Conservation (phyloP, 2,888 invertebrate species). For the Apotomis betuletana region DNA sequence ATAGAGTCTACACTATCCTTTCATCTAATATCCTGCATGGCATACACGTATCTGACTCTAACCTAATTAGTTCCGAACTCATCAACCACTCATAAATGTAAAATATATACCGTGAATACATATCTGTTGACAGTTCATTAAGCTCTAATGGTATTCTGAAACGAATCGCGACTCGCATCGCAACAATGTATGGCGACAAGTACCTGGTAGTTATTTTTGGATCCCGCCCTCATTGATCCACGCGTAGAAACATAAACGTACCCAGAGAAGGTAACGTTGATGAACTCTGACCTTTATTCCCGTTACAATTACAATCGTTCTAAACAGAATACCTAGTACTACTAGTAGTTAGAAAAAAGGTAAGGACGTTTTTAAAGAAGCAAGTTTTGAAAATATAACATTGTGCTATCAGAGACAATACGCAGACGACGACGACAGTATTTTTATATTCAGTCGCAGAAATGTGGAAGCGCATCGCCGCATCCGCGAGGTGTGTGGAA, state of each 20-base stretch:
- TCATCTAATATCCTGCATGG: not conserved
- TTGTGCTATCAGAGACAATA: not conserved
- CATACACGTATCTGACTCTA: constrained; percentile 1
- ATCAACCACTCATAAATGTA: constrained; percentile 3
- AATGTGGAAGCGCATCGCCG: constrained; percentile 29
- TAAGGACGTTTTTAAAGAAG: too few relatives aligned
- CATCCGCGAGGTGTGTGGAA: constrained; percentile 48
- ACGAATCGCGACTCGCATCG: constrained; percentile 31
- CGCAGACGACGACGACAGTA: constrained; percentile 3
- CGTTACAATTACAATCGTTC: not conserved
- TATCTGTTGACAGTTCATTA: constrained; percentile 31
- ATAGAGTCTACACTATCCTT: not conserved
- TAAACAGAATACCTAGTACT: not conserved
- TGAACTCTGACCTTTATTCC: not conserved
- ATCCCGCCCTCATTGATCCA: constrained; percentile 35
- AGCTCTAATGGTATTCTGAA: constrained; percentile 25
- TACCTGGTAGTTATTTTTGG: constrained; percentile 32
- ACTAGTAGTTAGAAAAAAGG: too few relatives aligned
- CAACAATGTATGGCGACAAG: constrained; percentile 38
- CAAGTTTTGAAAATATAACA: not conserved
- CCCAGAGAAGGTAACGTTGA: constrained; percentile 14
- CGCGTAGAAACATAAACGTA: constrained; percentile 25
- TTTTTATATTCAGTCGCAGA: constrained; percentile 8
- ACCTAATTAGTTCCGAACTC: constrained; percentile 14
- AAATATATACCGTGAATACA: constrained; percentile 25